Conservation (phyloP, 2,888 invertebrate species). For the Conops quadrifasciatus region DNA sequence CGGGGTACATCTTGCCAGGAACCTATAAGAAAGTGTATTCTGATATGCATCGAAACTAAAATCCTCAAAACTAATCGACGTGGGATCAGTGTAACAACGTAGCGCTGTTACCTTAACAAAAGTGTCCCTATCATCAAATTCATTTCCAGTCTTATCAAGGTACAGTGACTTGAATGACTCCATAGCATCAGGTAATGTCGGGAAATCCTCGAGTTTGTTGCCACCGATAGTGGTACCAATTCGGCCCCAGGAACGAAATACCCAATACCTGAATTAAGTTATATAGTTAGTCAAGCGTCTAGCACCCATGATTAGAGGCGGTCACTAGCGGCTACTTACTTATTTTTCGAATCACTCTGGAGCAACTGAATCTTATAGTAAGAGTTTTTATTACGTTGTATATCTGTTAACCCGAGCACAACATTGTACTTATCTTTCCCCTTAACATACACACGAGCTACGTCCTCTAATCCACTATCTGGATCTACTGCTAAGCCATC, state of each 20-base stretch:
- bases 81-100: neutral
- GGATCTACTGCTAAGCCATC: constrained; percentile 93
- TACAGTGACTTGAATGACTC: constrained; percentile 72
- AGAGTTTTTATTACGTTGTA: constrained; percentile 88
- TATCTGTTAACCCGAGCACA: constrained; percentile 85
- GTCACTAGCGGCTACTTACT: no score
- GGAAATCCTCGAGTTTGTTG: constrained; percentile 70
- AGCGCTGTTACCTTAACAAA: constrained; percentile 70
- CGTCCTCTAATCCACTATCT: constrained; percentile 80
- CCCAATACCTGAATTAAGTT: constrained; percentile 70
- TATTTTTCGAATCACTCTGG: constrained; percentile 73
- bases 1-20: constrained; percentile 73
- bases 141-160: constrained; percentile 84
- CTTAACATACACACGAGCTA: constrained; percentile 73
- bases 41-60: neutral
- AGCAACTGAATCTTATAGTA: constrained; percentile 94
- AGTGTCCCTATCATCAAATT: constrained; percentile 73
- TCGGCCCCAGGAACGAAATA: constrained; percentile 95
- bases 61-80: no score
- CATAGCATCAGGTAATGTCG: constrained; percentile 69
- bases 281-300: neutral
- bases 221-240: constrained; percentile 94
- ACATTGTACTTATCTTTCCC: constrained; percentile 73
- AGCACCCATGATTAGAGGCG: neutral
- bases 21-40: constrained; percentile 58